Conservation (phyloP, 2,888 invertebrate species). For the Melanostoma mellinum region DNA sequence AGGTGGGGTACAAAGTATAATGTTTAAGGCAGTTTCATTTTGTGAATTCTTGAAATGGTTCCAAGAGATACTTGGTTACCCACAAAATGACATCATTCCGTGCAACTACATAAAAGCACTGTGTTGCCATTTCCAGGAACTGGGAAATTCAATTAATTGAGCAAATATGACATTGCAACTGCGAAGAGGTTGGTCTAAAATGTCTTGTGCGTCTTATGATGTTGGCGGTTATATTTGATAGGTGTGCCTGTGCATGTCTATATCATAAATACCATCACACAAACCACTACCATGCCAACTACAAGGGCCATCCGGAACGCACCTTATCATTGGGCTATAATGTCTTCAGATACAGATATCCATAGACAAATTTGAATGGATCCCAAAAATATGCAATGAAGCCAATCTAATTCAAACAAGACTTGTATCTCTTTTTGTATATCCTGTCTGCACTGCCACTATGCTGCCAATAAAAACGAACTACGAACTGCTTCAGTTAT, state of each 20-base stretch:
- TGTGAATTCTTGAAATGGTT: conserved; percentile 12
- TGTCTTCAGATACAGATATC: too few species aligned
- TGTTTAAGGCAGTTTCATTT: conserved; percentile 29
- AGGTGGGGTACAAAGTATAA: neutral
- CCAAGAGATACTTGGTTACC: neutral
- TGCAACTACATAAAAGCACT: neutral
- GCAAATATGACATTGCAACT: neutral
- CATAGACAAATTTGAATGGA: conserved; percentile 11
- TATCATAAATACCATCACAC: too few species aligned
- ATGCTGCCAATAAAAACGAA: neutral
- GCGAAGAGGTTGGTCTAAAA: too few species aligned
- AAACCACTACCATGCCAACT: too few species aligned
- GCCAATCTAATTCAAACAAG: conserved; percentile 14
- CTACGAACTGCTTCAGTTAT: neutral
- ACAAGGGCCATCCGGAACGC: too few species aligned
- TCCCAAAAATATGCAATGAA: conserved; percentile 9
- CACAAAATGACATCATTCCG: too few species aligned
- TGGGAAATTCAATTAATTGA: neutral
- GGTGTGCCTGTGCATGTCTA: too few species aligned
- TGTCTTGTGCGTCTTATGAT: too few species aligned
- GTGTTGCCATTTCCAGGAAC: neutral
- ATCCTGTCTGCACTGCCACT: neutral
- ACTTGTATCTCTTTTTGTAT: neutral
- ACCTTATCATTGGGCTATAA: too few species aligned
- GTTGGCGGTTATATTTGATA: too few species aligned